These are phyloP conservation scores for Odontophorus gujanensis DNA, from an alignment of 2,113 vertebrate genomes.

Conservation along the genomic window DNA sequence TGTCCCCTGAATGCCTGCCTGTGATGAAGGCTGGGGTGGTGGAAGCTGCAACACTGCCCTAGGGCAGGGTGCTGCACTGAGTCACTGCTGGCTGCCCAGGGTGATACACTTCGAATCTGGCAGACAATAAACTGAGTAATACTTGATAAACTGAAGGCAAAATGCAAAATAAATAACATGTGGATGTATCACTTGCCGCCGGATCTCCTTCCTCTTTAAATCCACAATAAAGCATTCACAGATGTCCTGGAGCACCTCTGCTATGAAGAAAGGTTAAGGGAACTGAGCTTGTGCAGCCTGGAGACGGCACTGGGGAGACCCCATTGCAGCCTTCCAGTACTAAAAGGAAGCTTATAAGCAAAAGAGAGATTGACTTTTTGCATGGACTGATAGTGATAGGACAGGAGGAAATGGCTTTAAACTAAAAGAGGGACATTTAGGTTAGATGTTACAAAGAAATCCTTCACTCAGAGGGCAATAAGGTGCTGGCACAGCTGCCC, in stretches of 20 bases:
- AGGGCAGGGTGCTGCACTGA: fast-evolving
- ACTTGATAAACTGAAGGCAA: not conserved
- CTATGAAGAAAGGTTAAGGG: too few species aligned
- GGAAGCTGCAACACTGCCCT: fast-evolving
- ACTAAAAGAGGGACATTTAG: too few species aligned
- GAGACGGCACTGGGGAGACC: too few species aligned
- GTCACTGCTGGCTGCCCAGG: fast-evolving
- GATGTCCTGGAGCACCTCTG: not conserved
- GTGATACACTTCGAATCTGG: fast-evolving
- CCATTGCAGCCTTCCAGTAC: too few species aligned
- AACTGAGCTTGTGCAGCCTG: too few species aligned
- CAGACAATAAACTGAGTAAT: slow-evolving; percentile 17
- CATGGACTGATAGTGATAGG: too few species aligned
- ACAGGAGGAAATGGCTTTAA: too few species aligned
- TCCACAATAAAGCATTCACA: not conserved
- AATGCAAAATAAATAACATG: not conserved
- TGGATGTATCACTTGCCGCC: not conserved
- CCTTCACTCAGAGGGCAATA: too few species aligned
- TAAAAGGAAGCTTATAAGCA: too few species aligned
- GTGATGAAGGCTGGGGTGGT: fast-evolving
- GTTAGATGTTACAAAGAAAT: too few species aligned
- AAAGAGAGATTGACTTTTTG: too few species aligned
- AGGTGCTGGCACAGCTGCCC: too few species aligned
- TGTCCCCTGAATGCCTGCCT: not conserved
- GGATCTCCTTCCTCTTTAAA: not conserved